These are phyloP conservation scores for Emydoidea blandingii DNA, from an alignment of 2,797 vertebrate species.

Conservation along the genomic window DNA sequence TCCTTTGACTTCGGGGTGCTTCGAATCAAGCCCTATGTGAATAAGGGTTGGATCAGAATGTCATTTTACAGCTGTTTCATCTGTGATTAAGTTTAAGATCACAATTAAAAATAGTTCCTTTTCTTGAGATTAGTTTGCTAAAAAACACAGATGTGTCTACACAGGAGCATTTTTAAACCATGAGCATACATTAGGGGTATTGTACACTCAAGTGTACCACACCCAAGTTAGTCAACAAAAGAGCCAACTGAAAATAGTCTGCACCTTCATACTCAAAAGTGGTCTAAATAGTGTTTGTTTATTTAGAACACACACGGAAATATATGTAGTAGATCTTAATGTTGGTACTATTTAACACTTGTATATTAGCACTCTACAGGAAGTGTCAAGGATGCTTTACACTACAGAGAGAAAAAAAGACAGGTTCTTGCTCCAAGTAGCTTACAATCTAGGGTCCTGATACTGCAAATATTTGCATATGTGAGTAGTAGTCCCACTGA, in stretches of 20 bases:
- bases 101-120: background rate
- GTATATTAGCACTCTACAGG: background rate
- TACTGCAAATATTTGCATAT: background rate
- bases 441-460: background rate
- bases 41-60: background rate
- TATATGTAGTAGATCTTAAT: background rate
- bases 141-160: background rate
- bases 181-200: background rate
- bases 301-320: background rate
- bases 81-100: background rate
- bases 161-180: background rate
- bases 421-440: background rate
- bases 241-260: background rate
- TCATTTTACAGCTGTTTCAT: background rate
- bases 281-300: background rate
- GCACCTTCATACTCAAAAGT: background rate
- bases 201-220: background rate
- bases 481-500: background rate
- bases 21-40: background rate
- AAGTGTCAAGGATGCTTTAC: background rate
- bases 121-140: background rate
- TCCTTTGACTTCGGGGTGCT: background rate
- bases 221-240: background rate
- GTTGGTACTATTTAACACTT: background rate
- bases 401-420: background rate